Percentiles rank a stretch among this genome's conserved stretches.
Conservation (phyloP, 2,888 invertebrate species). For the Meteorus cinctellus region DNA sequence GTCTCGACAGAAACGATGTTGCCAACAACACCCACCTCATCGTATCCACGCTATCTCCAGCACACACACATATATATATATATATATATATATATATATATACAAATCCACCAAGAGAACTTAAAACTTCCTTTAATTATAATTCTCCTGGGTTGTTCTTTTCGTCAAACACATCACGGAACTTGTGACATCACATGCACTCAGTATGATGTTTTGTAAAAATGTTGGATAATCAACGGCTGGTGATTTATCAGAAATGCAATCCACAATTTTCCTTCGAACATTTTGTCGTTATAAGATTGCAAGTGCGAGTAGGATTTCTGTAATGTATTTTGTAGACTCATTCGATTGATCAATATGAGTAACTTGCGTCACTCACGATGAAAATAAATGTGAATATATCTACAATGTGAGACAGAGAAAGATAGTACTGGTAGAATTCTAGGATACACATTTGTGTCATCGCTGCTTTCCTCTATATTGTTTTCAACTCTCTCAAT, state of each 20-base stretch:
- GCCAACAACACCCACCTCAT: background rate
- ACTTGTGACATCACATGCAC: background rate
- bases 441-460: background rate
- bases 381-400: background rate
- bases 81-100: background rate
- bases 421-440: background rate
- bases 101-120: background rate
- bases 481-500: background rate
- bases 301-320: background rate
- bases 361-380: background rate
- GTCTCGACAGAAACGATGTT: conserved; percentile 5
- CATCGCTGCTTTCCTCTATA: background rate
- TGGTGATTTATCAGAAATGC: no score
- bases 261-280: background rate
- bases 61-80: background rate
- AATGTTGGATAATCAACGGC: background rate
- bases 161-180: background rate
- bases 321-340: background rate
- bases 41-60: background rate
- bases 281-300: background rate
- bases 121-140: background rate
- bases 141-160: background rate
- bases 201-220: no score
- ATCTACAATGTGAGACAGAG: background rate
- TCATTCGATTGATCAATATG: background rate